Evolutionary conservation across 2,797 vertebrate species (phyloP), one percentile per base, ranked within the genome.

Genomic region (Pseudopleuronectes americanus): DNA sequence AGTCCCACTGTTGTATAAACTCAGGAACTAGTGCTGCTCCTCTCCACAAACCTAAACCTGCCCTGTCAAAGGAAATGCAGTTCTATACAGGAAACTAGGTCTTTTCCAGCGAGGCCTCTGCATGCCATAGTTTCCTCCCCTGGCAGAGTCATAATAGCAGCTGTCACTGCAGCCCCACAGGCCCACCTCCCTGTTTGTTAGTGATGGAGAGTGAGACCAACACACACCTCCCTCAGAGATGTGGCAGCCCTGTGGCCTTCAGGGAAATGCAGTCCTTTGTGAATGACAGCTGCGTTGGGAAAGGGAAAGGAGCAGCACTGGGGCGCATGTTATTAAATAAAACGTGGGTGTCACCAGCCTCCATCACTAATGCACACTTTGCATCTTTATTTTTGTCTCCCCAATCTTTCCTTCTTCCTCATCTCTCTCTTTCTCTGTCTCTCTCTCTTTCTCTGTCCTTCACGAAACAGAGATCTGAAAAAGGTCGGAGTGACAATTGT

Each of bases 401-500:
- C 28, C 28, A 31, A 54, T 76, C 38, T 64, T 47, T 57, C 59
- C 54, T 57, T 84, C 58, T 77, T 7, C 10, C 10, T 7, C 62
- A 24, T 68, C 52, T 31, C 55, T 6, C 45, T 51, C 8, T 16
- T 21, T 48, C 8, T 56, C 19, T 76, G 53, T 84, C 31, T 64
- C 31, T 16, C 4, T 48, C 23, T 75, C 61, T 82, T 33, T 64
- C n/a, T 16, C 54, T 83, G 57, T 82, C 62, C 23, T 88, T 79
- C 74, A 67, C 53, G 67, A 78, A 79, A 57, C 90, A 99, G 98
- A 84, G 97, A 99, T 85, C 90, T 97, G 90, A 99, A 98, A 94
- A 99, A 98, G 87, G 93, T 98, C 9, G 97, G 97, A 4, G 96
- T 99, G 80, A 97, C 96, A 23, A 95, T 99, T 78, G 94, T 97